Percentiles rank a stretch among this genome's conserved stretches.
phyloP scores from a whole-genome alignment of 2,797 vertebrate genomes.

The Cottoperca gobio region DNA sequence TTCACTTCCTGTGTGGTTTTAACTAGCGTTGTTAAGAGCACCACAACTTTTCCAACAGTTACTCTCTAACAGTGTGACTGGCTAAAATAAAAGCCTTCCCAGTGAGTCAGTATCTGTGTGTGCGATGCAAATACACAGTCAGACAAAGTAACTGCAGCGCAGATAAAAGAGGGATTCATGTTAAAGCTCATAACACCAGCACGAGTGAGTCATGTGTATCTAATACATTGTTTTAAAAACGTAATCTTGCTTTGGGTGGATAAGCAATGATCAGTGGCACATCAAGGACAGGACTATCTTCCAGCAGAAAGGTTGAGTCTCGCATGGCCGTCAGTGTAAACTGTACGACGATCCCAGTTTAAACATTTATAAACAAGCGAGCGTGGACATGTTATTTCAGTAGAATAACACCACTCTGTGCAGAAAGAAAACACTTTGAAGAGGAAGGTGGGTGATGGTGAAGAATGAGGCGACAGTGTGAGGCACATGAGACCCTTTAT shows the following conservation, averaged over 20 bases:
- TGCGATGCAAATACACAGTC: slow-evolving; percentile 54
- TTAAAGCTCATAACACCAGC: slow-evolving; percentile 35
- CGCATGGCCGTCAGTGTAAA: slow-evolving; percentile 67
- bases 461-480: slow-evolving; percentile 34
- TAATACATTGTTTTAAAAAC: slow-evolving; percentile 52
- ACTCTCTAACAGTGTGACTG: slow-evolving; percentile 26
- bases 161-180: slow-evolving; percentile 45
- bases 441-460: slow-evolving; percentile 50
- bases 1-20: slow-evolving; percentile 70
- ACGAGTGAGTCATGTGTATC: slow-evolving; percentile 27
- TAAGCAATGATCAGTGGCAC: slow-evolving; percentile 47
- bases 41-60: slow-evolving; percentile 49
- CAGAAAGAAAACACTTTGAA: slow-evolving; percentile 28
- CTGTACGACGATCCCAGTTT: slow-evolving; percentile 54
- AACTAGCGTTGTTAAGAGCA: slow-evolving; percentile 40
- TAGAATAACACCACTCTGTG: slow-evolving; percentile 48
- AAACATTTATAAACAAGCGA: slow-evolving; percentile 78
- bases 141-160: slow-evolving; percentile 40
- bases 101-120: slow-evolving; percentile 35
- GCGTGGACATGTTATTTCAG: slow-evolving; percentile 68
- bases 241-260: slow-evolving; percentile 44
- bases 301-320: slow-evolving; percentile 42
- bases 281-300: slow-evolving; percentile 57
- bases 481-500: slow-evolving; percentile 34
- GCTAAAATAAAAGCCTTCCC: slow-evolving; percentile 19